Conservation (phyloP, 2,113 vertebrate species). For the cat (Felis catus) region DNA sequence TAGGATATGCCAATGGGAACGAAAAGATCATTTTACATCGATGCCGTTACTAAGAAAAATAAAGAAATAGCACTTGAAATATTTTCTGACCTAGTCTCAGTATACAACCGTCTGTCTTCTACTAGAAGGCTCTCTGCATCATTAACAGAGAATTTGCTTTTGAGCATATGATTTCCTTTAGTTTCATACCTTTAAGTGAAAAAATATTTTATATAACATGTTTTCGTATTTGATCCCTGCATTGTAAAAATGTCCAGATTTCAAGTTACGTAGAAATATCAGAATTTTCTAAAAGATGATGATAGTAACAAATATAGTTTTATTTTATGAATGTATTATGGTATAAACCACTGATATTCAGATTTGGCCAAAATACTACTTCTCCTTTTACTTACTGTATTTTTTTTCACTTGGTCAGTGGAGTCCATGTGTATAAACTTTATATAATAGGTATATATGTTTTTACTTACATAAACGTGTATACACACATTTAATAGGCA, state of each 20-base stretch:
- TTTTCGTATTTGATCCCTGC: not conserved
- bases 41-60: not conserved
- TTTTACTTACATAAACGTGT: not conserved
- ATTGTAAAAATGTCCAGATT: not conserved
- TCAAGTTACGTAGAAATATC: not conserved
- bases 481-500: not conserved
- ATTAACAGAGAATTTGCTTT: conserved; percentile 20
- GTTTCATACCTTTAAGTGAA: conserved; percentile 42
- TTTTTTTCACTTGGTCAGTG: conserved; percentile 7
- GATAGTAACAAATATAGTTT: conserved; percentile 24
- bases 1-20: not conserved
- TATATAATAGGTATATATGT: not conserved
- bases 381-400: not conserved
- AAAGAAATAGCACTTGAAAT: not conserved
- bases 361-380: conserved; percentile 4
- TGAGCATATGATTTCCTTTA: conserved; percentile 26
- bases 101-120: not conserved
- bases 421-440: not conserved
- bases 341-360: not conserved
- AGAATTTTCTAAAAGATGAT: conserved; percentile 28
- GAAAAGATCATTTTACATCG: not conserved
- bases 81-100: not conserved
- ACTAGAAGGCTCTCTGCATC: not conserved
- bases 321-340: not conserved
- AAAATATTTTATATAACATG: not conserved